Evolutionary conservation across 2,888 invertebrate species (phyloP), one percentile per base, ranked within the genome.

Genomic region (Pseudococcus longispinus): DNA sequence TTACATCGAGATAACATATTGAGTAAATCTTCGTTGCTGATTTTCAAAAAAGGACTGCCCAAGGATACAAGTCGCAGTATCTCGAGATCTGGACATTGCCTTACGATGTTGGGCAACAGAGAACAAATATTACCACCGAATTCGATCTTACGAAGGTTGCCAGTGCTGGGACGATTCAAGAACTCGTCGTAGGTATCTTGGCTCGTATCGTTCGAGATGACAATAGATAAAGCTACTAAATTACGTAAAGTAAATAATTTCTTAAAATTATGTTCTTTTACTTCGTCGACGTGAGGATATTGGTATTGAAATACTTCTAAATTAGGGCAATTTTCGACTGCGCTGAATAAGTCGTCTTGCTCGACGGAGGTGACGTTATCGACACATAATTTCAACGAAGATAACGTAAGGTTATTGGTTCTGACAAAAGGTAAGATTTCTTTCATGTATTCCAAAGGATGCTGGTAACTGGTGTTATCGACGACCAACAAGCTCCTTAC

Each of bases 231-330:
- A 26, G 86, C 5, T 26, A 77, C 18, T 23, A 86, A 20, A 32
- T 86, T 51, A 13, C n/a, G 11, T 51, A 80, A 32, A 9, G 51
- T 20, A n/a, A 86, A 80, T 11, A 86, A 13, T 29, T 46, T 70
- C 11, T 23, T 18, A 46, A 86, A 80, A 77, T 86, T 86, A 23
- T 32, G 42, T 44, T 77, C 80, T 44, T 44, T 77, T 29, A 86
- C 77, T n/a, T 77, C 80, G 55, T 86, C 86, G 1, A 80, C 37
- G 15, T 86, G 86, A 3, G 86, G 86, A 51, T 86, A 86, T 23
- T 86, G 86, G 86, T 74, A 86, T 20, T 86, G 86, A 51, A 86
- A 77, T 15, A 77, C 44, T n/a, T 86, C 44, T 44, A 86, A 55
- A n/a, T 46, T 44, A 26, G 26, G 8, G 86, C 86, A 86, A 9